phyloP scores from a whole-genome alignment of 2,113 vertebrate species.

The Antechinus flavipes region DNA sequence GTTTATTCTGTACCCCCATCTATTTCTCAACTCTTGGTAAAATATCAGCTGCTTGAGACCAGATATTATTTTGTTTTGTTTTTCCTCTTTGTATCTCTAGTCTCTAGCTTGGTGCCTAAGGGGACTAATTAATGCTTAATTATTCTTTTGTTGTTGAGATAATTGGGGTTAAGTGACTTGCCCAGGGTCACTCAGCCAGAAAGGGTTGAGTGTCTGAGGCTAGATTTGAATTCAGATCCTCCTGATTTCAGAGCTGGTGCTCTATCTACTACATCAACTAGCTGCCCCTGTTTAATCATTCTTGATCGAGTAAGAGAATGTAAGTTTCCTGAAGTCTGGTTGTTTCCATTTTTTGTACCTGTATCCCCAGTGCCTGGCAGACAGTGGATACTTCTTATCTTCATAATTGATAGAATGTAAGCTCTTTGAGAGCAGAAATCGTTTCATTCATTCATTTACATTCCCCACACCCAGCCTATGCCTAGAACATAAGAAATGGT shows the following conservation, averaged over 20 bases:
- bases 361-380: not conserved
- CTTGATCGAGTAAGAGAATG: not conserved
- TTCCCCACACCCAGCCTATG: not conserved
- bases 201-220: too few species aligned
- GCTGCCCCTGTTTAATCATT: not conserved
- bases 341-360: not conserved
- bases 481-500: not conserved
- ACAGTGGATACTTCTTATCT: not conserved
- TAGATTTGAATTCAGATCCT: too few species aligned
- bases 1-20: not conserved
- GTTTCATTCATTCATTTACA: not conserved
- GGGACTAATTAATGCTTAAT: not conserved
- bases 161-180: too few species aligned
- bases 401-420: not conserved
- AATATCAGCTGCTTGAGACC: not conserved
- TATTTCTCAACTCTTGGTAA: not conserved
- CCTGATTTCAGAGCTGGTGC: too few species aligned
- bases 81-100: not conserved
- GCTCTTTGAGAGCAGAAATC: not conserved
- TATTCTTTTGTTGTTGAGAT: too few species aligned
- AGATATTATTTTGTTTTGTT: not conserved
- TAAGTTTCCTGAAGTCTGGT: not conserved
- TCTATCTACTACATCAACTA: too few species aligned
- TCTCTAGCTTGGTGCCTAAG: not conserved
- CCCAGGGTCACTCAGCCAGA: too few species aligned